Conservation (phyloP, 92 coral and sea anemone species). For the Heteractis magnifica region DNA sequence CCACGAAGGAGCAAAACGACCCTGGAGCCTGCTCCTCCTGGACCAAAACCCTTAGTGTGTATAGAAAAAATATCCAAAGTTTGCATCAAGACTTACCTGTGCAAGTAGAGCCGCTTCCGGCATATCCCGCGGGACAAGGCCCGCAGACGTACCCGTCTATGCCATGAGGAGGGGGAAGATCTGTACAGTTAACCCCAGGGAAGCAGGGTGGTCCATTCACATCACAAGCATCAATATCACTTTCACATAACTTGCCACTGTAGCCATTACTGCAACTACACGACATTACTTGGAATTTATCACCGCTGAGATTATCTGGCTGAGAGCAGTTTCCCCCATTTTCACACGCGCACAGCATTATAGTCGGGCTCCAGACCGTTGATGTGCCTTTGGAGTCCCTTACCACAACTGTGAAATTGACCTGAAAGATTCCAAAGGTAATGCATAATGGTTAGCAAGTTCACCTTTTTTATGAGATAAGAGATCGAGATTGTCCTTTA, state of each 20-base stretch:
- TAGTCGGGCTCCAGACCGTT: conserved; percentile 58
- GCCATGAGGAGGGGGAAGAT: conserved; percentile 59
- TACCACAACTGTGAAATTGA: conserved; percentile 56
- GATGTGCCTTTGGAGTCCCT: conserved; percentile 59
- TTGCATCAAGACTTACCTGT: conserved; percentile 30
- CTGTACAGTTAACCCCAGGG: conserved; percentile 64
- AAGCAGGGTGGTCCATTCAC: conserved; percentile 68
- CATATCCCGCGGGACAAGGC: conserved; percentile 68
- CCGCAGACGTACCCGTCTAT: conserved; percentile 65
- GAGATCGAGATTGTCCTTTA: no score
- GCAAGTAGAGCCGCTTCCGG: conserved; percentile 66
- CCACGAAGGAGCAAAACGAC: no score
- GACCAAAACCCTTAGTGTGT: neutral
- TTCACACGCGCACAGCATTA: conserved; percentile 65
- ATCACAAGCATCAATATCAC: conserved; percentile 63
- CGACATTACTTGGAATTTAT: conserved; percentile 59
- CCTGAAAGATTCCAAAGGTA: conserved; percentile 16
- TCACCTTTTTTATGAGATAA: neutral
- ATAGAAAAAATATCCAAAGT: neutral
- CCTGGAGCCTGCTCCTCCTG: neutral
- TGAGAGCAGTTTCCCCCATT: conserved; percentile 58
- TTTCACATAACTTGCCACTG: conserved; percentile 70
- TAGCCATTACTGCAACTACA: conserved; percentile 63
- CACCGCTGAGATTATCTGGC: conserved; percentile 40
- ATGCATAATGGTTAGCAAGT: neutral